Percentiles rank a stretch among this genome's conserved stretches.
phyloP scores from a whole-genome alignment of 2,888 invertebrate species.

The Ischnus inquisitorius region DNA sequence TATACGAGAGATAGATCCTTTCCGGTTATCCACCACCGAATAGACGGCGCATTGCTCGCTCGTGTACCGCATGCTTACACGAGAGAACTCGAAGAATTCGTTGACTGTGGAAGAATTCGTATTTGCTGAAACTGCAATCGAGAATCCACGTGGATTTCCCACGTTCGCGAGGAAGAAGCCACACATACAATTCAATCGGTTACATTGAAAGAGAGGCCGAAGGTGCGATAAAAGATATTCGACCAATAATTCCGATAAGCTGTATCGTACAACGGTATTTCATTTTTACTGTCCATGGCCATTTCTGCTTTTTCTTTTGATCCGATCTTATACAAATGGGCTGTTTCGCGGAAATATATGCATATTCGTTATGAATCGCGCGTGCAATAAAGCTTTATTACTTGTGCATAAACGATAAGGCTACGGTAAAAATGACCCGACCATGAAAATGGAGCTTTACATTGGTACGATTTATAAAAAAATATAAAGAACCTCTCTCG shows the following conservation, averaged over 20 bases:
- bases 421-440: too few relatives aligned
- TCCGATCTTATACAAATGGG: slow-evolving; percentile 6
- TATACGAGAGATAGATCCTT: slow-evolving; percentile 8
- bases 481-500: too few relatives aligned
- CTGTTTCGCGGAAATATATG: background rate
- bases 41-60: slow-evolving; percentile 19
- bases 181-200: too few relatives aligned
- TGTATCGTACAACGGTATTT: slow-evolving; percentile 16
- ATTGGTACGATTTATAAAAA: too few relatives aligned
- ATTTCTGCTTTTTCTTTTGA: slow-evolving; percentile 1
- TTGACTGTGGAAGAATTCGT: slow-evolving; percentile 9
- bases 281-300: background rate
- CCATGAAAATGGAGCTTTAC: too few relatives aligned
- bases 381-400: too few relatives aligned
- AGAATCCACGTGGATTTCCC: background rate
- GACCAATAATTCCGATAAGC: slow-evolving; percentile 26
- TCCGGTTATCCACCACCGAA: slow-evolving; percentile 12
- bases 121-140: background rate
- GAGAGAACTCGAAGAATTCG: slow-evolving; percentile 9
- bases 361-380: too few relatives aligned
- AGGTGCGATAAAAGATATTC: slow-evolving; percentile 21
- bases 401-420: too few relatives aligned
- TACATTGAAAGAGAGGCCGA: slow-evolving; percentile 2
- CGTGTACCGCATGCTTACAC: slow-evolving; percentile 4
- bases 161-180: background rate